Evolutionary conservation across 2,797 vertebrate species (phyloP), one percentile per base, ranked within the genome.

Genomic region (Euthynnus affinis): DNA sequence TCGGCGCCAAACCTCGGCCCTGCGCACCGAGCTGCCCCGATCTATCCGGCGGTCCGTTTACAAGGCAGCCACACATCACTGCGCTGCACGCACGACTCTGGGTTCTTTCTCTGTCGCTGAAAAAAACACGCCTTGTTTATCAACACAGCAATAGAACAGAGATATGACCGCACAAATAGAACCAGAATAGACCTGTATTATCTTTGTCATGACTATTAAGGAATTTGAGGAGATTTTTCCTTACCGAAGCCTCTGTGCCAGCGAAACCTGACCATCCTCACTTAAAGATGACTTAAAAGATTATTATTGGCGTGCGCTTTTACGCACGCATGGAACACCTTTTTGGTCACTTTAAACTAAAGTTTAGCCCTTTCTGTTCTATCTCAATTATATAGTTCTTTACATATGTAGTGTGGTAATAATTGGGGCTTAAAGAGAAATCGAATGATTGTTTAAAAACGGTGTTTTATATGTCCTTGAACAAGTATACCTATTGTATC

Each of bases 1-100:
- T 86, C 74, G 86, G 91, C 84, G 88, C 90, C 93, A 90, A 77
- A 89, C 78, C 73, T 59, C 67, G 42, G 82, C 69, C 61, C 58
- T 53, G 78, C 18, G 29, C 74, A 49, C 49, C 12, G 58, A 49
- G 74, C 25, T 53, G 64, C 37, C 61, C 34, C 22, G 65, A 34
- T 71, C 71, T 12, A 64, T 56, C 53, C 73, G 55, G 61, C 34
- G 23, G 56, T 67, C 74, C 51, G 34, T 67, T 74, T 63, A 25
- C 53, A 55, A 8, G 51, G 27, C 60, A 71, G 52, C 52, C 51
- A 14, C 76, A 32, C 61, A 62, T 48, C 44, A 48, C 44, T 49
- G 9, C 67, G 52, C 70, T 27, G 55, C 48, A 9, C 25, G 57
- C 18, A 3, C 14, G 32, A 40, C 46, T 59, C 59, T 52, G 55